phyloP scores from a whole-genome alignment of 2,888 invertebrate genomes.

The Bellardia bayeri region DNA sequence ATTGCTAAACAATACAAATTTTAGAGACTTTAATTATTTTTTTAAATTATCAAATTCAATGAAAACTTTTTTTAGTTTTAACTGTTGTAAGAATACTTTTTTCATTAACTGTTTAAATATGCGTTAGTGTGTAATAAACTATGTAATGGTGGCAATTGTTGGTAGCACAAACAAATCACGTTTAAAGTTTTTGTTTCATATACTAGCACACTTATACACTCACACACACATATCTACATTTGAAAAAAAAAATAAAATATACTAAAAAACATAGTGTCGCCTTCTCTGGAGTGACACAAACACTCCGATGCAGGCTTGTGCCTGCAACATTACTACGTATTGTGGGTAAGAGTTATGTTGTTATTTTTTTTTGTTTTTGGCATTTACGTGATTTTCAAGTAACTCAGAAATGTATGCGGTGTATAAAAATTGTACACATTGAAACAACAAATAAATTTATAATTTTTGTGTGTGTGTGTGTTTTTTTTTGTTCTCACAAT shows the following conservation, averaged over 20 bases:
- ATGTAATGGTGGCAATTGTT: slow-evolving; percentile 19
- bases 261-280: slow-evolving; percentile 46
- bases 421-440: slow-evolving; percentile 16
- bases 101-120: background rate
- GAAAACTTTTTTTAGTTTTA: too few relatives aligned
- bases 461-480: background rate
- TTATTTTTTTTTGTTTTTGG: slow-evolving; percentile 40
- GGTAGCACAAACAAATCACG: slow-evolving; percentile 60
- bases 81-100: background rate
- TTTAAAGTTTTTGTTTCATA: slow-evolving; percentile 59
- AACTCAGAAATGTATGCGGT: slow-evolving; percentile 59
- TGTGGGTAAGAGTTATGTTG: slow-evolving; percentile 59
- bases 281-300: slow-evolving; percentile 37
- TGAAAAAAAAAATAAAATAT: background rate
- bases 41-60: too few relatives aligned
- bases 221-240: background rate
- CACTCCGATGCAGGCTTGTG: background rate
- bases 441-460: slow-evolving; percentile 42
- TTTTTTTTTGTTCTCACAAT: slow-evolving; percentile 7
- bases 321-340: slow-evolving; percentile 31
- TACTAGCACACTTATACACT: background rate
- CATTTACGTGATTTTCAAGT: slow-evolving; percentile 75
- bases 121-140: slow-evolving; percentile 18
- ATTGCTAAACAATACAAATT: too few relatives aligned
- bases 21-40: too few relatives aligned